phyloP scores from a whole-genome alignment of 2,888 invertebrate genomes.

The Cheilosia soror region DNA sequence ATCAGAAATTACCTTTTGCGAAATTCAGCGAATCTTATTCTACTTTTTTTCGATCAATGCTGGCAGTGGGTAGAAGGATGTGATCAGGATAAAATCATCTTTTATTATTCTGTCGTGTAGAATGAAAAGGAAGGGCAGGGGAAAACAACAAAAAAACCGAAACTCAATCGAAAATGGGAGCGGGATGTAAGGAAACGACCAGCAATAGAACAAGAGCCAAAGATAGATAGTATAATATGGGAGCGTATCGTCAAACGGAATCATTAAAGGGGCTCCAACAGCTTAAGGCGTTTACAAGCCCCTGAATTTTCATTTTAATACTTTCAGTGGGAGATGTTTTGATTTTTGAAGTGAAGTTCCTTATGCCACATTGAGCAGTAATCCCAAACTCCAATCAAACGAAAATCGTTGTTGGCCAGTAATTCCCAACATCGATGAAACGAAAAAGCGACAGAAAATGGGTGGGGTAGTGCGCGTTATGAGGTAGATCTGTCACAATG shows the following conservation, averaged over 20 bases:
- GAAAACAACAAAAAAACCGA: constrained; percentile 29
- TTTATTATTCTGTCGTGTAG: constrained; percentile 64
- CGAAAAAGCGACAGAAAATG: too few species aligned
- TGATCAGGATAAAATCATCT: constrained; percentile 70
- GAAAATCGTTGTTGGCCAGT: too few species aligned
- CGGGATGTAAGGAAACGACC: background rate
- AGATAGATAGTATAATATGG: background rate
- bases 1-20: constrained; percentile 74
- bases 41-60: constrained; percentile 4
- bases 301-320: constrained; percentile 45
- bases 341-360: too few species aligned
- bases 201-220: background rate
- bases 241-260: background rate
- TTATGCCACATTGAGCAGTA: too few species aligned
- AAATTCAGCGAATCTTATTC: constrained; percentile 59
- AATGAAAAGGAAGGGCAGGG: constrained; percentile 42
- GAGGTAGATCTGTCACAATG: too few species aligned
- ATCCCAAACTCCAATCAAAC: too few species aligned
- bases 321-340: background rate
- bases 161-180: constrained; percentile 18
- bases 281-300: constrained; percentile 43
- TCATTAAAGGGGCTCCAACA: constrained; percentile 6
- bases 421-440: too few species aligned
- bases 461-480: too few species aligned
- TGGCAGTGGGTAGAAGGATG: constrained; percentile 37